Base-by-base conservation (phyloP, 92 coral and sea anemone species). In the Diadumene lineata region DNA sequence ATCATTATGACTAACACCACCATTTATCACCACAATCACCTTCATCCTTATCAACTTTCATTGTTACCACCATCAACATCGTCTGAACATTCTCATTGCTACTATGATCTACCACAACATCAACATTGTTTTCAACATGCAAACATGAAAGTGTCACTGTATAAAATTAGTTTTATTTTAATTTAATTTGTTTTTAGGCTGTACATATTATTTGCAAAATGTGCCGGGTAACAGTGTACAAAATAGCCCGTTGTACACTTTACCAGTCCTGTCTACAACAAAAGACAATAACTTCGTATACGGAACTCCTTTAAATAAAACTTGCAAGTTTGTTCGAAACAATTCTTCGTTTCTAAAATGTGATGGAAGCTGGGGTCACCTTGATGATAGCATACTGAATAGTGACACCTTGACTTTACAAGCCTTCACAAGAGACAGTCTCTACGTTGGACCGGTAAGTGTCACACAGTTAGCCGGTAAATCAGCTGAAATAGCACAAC, bases 361-460 rank as follows among this genome's bases (percentile, higher is more conserved):
- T 46, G 79, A 74, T 74, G 79, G 79, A 7, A 61, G 69, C 26
- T 74, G 79, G 79, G 46, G 70, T 11, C 22, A 43, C 34, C 62
- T 74, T 27, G 44, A 23, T 28, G 38, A 61, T 25, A 33, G 21
- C 31, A 61, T 4, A 9, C 24, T 74, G 60, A 38, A 32, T 22
- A 32, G 13, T 10, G 24, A 72, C 27, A 62, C 62, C 19, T 28
- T 58, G 50, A 21, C 60, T 15, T 66, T 77, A 31, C 63, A 66
- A 23, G 60, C 10, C 28, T 11, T n/a, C 17, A 21, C 10, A 30
- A 63, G 17, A 56, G 51, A 26, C 31, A 72, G 11, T 23, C 32
- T 73, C 17, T 27, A 0, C 64, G 48, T 66, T 43, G 85, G 70
- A 24, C 79, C 79, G 79, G 79, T 74, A 58, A 60, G 79, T n/a